Evolutionary conservation across 2,797 vertebrate genomes (phyloP), one percentile per base, ranked within the genome.

Genomic region (Gallinago stenura): DNA sequence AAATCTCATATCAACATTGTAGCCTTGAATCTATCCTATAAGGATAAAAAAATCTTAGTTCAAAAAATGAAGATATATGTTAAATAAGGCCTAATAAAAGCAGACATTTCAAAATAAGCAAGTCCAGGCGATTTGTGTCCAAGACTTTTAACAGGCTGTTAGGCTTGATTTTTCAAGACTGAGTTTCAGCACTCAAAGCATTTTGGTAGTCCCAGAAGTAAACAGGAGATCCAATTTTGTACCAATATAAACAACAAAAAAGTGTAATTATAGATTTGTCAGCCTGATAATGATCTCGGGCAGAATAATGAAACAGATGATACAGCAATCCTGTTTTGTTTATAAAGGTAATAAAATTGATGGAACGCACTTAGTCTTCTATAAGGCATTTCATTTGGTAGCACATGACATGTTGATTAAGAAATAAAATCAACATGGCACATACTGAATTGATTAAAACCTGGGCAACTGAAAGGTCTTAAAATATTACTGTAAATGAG

Each of bases 321-420:
- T 86, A 61, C 33, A 81, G 45, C 37, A 83, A 83, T 61, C 18
- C 54, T 72, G 6, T 68, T 91, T 95, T 91, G 31, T 75, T 94
- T 93, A 81, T 71, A 95, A 93, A 87, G 62, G 77, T 92, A 84
- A 89, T 95, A 94, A 87, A 94, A 76, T 45, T 84, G 92, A 96
- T 79, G 30, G 62, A 95, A 90, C 0, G 2, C n/a, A 46, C 37
- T 90, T 88, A 89, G 62, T 78, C 13, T 92, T 84, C 61, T 79
- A 13, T 72, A 79, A 69, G 58, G 12, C 39, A 84, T 90, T 97
- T 91, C 28, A 84, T 93, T 81, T 95, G 76, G 53, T 83, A 68
- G 18, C 83, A 83, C 35, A 50, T 46, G 65, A 86, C 50, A 62
- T 20, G 72, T 75, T 93, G 80, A 94, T 90, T 93, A 83, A 95